A percentile compares a stretch with the other conserved stretches of the same genome.
Conservation (phyloP, 2,888 invertebrate genomes). For the Drosophila tripunctata region DNA sequence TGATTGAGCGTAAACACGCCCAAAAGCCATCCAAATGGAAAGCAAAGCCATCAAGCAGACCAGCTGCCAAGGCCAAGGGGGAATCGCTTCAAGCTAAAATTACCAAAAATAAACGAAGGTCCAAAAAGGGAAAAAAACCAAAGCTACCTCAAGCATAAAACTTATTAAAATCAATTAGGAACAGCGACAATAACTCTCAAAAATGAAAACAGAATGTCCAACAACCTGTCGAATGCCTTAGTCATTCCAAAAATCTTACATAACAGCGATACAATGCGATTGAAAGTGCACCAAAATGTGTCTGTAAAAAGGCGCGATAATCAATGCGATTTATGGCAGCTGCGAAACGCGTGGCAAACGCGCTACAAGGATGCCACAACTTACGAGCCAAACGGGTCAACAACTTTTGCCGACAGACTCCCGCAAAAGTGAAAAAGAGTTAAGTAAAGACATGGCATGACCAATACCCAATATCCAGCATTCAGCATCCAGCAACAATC, state of each 20-base stretch:
- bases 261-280: conserved; percentile 46
- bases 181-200: conserved; percentile 33
- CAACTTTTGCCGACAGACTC: conserved; percentile 13
- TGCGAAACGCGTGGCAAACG: conserved; percentile 67
- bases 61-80: conserved; percentile 44
- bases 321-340: conserved; percentile 72
- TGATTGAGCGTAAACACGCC: conserved; percentile 50
- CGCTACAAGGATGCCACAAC: conserved; percentile 64
- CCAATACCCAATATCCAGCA: conserved; percentile 8
- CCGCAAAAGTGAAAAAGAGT: conserved; percentile 1
- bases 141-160: conserved; percentile 6
- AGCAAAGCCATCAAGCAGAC: conserved; percentile 14
- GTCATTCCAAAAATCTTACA: conserved; percentile 31
- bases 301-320: conserved; percentile 56
- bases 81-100: conserved; percentile 23
- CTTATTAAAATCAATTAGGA: conserved; percentile 54
- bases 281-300: conserved; percentile 33
- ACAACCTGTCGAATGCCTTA: conserved; percentile 6
- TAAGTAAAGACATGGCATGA: neutral
- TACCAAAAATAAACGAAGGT: conserved; percentile 28
- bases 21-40: conserved; percentile 31
- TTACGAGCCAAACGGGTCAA: conserved; percentile 38
- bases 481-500: conserved; percentile 22
- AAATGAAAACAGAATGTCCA: conserved; percentile 43
- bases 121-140: conserved; percentile 9